phyloP scores from a whole-genome alignment of 2,113 vertebrate species.

The Eclectus roratus region DNA sequence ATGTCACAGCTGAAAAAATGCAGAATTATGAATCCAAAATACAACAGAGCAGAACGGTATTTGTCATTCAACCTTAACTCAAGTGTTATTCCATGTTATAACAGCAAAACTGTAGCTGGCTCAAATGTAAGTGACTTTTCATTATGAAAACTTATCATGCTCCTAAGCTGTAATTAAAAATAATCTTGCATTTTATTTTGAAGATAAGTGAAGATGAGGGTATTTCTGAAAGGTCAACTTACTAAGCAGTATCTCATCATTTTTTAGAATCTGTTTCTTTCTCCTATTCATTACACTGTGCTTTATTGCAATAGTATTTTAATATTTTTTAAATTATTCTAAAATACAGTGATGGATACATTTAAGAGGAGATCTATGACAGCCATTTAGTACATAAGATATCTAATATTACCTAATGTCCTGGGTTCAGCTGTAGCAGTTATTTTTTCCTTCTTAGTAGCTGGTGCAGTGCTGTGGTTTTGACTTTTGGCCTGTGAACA shows the following conservation, averaged over 20 bases:
- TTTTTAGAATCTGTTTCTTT: not conserved
- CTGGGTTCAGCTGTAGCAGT: not conserved
- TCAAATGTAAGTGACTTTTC: not conserved
- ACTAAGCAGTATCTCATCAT: not conserved
- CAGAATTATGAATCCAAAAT: not conserved
- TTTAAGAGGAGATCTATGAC: not conserved
- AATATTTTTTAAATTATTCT: not conserved
- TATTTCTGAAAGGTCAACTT: constrained; percentile 28
- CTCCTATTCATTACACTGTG: not conserved
- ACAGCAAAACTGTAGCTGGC: not conserved
- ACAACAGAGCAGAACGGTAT: not conserved
- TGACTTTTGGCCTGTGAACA: not conserved
- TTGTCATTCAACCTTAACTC: not conserved
- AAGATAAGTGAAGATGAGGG: not conserved
- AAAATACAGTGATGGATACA: not conserved
- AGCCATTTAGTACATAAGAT: not conserved
- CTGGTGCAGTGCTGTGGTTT: not conserved
- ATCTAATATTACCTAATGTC: not conserved
- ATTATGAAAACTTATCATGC: not conserved
- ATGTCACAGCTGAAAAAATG: not conserved
- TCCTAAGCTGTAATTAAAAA: constrained; percentile 22
- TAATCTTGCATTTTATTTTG: not conserved
- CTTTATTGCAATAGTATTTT: not conserved
- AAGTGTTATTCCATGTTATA: not conserved
- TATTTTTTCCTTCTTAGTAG: not conserved